Percentiles rank a stretch among this genome's conserved stretches.
Evolutionary conservation across 2,888 invertebrate species (phyloP).

Genomic region (Rotaria sp.): DNA sequence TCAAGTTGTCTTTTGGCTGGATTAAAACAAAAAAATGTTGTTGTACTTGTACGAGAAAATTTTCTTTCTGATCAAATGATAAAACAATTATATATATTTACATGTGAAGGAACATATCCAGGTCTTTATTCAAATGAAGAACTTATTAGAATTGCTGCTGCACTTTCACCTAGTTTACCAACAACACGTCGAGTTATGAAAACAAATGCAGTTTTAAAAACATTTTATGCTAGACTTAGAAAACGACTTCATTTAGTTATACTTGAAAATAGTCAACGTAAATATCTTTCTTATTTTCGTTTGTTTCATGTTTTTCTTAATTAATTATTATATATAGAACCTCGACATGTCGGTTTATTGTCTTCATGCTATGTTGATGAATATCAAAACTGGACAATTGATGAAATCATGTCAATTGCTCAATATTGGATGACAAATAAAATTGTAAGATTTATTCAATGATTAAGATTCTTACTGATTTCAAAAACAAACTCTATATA

Average conservation of each 20-base stretch:
- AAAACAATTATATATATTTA: neutral
- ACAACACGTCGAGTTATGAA: slow-evolving; percentile 51
- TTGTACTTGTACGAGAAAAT: slow-evolving; percentile 5
- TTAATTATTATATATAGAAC: neutral
- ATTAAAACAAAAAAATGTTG: slow-evolving; percentile 31
- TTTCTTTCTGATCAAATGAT: neutral
- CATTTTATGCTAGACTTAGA: slow-evolving; percentile 47
- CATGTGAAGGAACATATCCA: slow-evolving; percentile 48
- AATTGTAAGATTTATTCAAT: neutral
- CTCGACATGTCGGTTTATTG: neutral
- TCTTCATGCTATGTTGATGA: slow-evolving; percentile 47
- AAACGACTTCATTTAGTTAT: slow-evolving; percentile 51
- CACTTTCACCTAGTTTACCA: slow-evolving; percentile 53
- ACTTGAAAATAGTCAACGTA: slow-evolving; percentile 49
- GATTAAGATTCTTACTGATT: no score
- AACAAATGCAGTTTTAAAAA: slow-evolving; percentile 50
- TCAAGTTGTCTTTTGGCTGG: slow-evolving; percentile 37
- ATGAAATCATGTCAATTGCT: slow-evolving; percentile 48
- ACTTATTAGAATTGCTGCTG: slow-evolving; percentile 49
- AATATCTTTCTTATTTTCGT: neutral
- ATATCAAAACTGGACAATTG: slow-evolving; percentile 49
- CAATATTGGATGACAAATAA: slow-evolving; percentile 32
- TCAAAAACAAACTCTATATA: no score
- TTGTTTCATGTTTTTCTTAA: no score
- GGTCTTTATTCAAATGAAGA: slow-evolving; percentile 50